Base-by-base conservation (phyloP, 2,888 invertebrate species). In the Polydrusus tereticollis region DNA sequence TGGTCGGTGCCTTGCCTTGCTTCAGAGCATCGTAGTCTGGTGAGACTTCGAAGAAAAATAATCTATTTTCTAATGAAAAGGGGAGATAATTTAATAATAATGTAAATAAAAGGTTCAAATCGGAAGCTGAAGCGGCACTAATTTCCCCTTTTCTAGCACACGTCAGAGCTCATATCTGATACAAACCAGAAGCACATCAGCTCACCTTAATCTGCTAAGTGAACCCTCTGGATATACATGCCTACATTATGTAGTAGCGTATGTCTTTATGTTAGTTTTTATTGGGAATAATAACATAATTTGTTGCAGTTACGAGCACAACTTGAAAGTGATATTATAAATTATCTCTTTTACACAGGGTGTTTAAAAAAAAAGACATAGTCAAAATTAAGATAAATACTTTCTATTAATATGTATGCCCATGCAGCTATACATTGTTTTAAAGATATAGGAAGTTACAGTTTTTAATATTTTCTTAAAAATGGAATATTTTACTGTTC, bases 151-250 rank as follows among this genome's bases (percentile, higher is more conserved):
- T 29, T 45, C 78, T 58, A 75, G 76, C 72, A 70, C 75, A 76
- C 79, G 79, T 78, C 78, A 2, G 41, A 78, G 74, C 74, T 73
- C 76, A 76, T 78, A 77, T 79, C 78, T 72, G 80, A 80, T 72
- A 80, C 73, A 79, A 80, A 80, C 76, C 80, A 80, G 80, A 80
- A 79, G 76, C 73, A 33, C 47, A n/a, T n/a, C 20, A 10, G 26
- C 33, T 43, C 16, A 45, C 63, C n/a, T 47, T 33, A 63, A 63
- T 63, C 45, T 63, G 20, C 50, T 47, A 50, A 63, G 43, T 63
- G 47, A 63, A 36, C 21, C 20, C 47, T 47, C 47, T 47, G 20
- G 47, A 14, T 47, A 14, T 43, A 16, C 50, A 14, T 55, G 29
- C 52, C 52, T 55, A 18, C n/a, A 23, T n/a, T 26, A 7, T 52